Base-by-base conservation (phyloP, 2,113 vertebrate genomes). In the Nycticorax nycticorax region DNA sequence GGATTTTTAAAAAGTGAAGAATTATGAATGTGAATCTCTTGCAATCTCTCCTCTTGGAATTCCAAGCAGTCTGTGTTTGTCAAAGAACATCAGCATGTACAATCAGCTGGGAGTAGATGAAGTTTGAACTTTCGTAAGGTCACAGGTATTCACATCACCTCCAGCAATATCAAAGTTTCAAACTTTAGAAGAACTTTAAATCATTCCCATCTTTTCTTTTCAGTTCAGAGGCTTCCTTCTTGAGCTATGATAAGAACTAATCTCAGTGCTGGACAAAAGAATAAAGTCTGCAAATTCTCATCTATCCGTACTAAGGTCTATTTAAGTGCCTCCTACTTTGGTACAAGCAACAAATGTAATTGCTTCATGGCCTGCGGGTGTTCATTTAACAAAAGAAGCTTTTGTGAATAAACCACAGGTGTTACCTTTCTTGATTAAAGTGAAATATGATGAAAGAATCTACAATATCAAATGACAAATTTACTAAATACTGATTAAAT, bases 361-460 rank as follows among this genome's bases (percentile, higher is more conserved):
- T 98, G 98, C 98, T 97, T 98, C 97, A 92, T 96, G 97, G 97
- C 97, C 98, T 97, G 97, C 94, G 97, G 98, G 98, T 98, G 97
- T 98, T 97, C 98, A 73, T 24, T 92, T 76, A 98, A 98, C 98
- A 98, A 98, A 98, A 98, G 98, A 41, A 86, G 96, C 96, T 97
- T 98, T 98, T 98, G 97, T 97, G 97, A 97, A 97, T 88, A 95
- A 98, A 98, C 97, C 97, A 98, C 98, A 99, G 98, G 98, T 98
- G 98, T 98, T 98, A 97, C 97, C 97, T 97, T 98, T 96, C 98
- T 97, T 97, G 97, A 98, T 97, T 98, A 97, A 98, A 98, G 95
- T 97, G 96, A 98, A 98, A 98, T 97, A 97, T 97, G 98, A 98
- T 98, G 97, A 98, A 98, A 98, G 97, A 96, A 96, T 94, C 95